phyloP scores from a whole-genome alignment of 2,888 invertebrate species.

The Nomada flava region DNA sequence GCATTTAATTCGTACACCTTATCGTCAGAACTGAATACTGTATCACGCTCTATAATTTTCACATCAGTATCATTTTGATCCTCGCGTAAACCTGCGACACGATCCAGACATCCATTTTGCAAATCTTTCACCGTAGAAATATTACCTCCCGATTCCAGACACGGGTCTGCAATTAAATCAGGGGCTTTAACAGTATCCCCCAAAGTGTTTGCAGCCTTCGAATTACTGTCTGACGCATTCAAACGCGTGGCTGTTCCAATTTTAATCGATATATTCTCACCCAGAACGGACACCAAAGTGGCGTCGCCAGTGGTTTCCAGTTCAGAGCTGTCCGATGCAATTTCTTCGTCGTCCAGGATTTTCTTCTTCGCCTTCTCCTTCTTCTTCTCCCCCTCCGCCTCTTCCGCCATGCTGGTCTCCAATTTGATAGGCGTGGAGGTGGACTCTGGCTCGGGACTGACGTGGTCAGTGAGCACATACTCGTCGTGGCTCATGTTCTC shows the following conservation, averaged over 20 bases:
- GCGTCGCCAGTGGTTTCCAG: slow-evolving; percentile 24
- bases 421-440: slow-evolving; percentile 70
- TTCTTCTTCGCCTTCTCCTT: slow-evolving; percentile 70
- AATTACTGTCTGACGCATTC: not conserved
- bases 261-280: slow-evolving; percentile 2
- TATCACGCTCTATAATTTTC: not conserved
- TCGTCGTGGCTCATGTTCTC: slow-evolving; percentile 83
- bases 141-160: not conserved
- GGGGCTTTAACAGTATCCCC: no score
- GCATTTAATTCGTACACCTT: not conserved
- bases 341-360: slow-evolving; percentile 77
- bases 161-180: not conserved
- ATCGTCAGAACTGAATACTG: not conserved
- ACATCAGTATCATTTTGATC: no score
- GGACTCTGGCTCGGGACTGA: slow-evolving; percentile 75
- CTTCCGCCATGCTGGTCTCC: slow-evolving; percentile 14
- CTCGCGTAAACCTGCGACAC: no score
- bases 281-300: not conserved
- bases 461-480: slow-evolving; percentile 81
- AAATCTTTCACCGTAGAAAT: no score
- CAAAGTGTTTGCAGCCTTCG: not conserved
- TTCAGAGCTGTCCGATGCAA: slow-evolving; percentile 61
- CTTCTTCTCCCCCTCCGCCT: slow-evolving; percentile 29
- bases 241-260: slow-evolving; percentile 1
- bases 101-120: no score